Base-by-base conservation (phyloP, 1,140 invertebrate species). In the Ridgeia piscesae region DNA sequence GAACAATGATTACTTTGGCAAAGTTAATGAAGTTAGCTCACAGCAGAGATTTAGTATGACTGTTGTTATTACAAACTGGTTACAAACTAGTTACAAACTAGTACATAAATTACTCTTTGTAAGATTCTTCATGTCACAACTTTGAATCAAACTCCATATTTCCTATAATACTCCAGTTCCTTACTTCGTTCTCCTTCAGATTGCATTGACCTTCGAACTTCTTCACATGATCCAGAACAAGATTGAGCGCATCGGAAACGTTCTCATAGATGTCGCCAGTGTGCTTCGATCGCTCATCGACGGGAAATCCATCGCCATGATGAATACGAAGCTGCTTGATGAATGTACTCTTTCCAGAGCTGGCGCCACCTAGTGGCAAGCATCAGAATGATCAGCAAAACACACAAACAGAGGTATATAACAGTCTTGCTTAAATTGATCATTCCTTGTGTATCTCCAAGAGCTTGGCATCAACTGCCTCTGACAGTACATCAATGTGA, bases 301-400 rank as follows among this genome's bases (percentile, higher is more conserved):
- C 94, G 0, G 95, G 95, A 89, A 94, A 95, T 0, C 93, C 93
- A 89, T 95, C 94, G 1, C 95, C 95, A 93, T 95, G 94, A 58
- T 95, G 94, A 31, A 95, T 93, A n/a, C 94, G 93, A 17, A 95
- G 91, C 91, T 95, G 95, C 91, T 95, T 95, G 42, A 95, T 94
- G 92, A 95, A 95, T 1, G 95, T 95, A 92, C 94, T 95, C 91
- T 95, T 95, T 0, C 95, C 95, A 6, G 94, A 94, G 33, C 94
- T 94, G 34, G 94, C 94, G 8, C 94, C 93, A 88, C 95, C 95
- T 95, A 88, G 31, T 93, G 50, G 58, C 58, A 77, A 17, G 91
- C 27, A 91, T n/a, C 34, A 88, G 34, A 58, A 35, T 33, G 0
- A 92, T 88, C 34, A 89, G 4, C 89, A 89, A 34, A 34, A 33